These are phyloP conservation scores for Phenganax marumi DNA, from an alignment of 92 coral and sea anemone species.

Conservation along the genomic window DNA sequence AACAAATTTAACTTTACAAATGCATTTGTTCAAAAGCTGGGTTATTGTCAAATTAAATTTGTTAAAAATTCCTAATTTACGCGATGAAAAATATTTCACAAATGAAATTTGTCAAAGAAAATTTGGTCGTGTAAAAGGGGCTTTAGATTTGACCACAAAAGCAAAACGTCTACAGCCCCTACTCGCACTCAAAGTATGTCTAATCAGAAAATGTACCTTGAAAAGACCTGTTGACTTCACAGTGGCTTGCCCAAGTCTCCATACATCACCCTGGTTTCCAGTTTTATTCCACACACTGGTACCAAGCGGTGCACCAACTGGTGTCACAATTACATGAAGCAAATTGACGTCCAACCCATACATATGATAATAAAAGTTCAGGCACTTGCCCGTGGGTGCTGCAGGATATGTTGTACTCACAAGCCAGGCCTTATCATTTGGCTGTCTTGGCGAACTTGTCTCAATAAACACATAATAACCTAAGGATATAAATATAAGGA, in stretches of 20 bases:
- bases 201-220: slow-evolving; percentile 29
- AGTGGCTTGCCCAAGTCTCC: slow-evolving; percentile 85
- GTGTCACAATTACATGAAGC: slow-evolving; percentile 70
- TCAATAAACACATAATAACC: slow-evolving; percentile 95
- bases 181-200: neutral
- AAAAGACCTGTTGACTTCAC: slow-evolving; percentile 37
- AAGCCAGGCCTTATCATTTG: slow-evolving; percentile 72
- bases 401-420: slow-evolving; percentile 64
- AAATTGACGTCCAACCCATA: slow-evolving; percentile 73
- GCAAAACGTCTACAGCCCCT: too few species aligned
- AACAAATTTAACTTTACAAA: too few species aligned
- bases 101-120: too few species aligned
- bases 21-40: too few species aligned
- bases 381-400: slow-evolving; percentile 81
- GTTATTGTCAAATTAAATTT: too few species aligned
- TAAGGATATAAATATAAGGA: slow-evolving; percentile 16
- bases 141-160: too few species aligned
- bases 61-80: too few species aligned
- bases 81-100: too few species aligned
- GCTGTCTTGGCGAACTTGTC: slow-evolving; percentile 72
- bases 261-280: slow-evolving; percentile 80
- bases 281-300: slow-evolving; percentile 81
- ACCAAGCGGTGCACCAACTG: slow-evolving; percentile 53
- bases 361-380: slow-evolving; percentile 96
- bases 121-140: too few species aligned